A percentile compares a stretch with the other conserved stretches of the same genome.
Evolutionary conservation across 2,888 invertebrate genomes (phyloP).

Genomic region (Ethmia dodecea): DNA sequence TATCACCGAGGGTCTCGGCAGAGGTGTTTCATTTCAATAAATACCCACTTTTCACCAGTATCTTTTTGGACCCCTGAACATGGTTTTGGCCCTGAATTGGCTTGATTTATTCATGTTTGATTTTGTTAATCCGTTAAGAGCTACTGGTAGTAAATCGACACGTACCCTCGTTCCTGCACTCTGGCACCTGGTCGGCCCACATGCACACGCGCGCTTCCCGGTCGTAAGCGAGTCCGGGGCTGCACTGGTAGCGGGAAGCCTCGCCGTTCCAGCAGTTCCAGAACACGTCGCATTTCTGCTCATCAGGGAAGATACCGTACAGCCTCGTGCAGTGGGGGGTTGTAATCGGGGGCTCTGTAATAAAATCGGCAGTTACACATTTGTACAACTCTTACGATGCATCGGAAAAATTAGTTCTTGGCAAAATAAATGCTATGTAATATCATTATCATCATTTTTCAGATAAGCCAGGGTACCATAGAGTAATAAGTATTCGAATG

Average conservation of each 20-base stretch:
- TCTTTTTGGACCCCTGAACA: no score
- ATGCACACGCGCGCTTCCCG: slow-evolving; percentile 95
- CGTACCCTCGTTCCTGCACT: slow-evolving; percentile 93
- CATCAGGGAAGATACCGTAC: slow-evolving; percentile 95
- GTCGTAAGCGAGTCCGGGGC: slow-evolving; percentile 96
- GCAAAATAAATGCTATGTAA: no score
- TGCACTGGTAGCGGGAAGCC: slow-evolving; percentile 95
- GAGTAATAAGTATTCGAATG: no score
- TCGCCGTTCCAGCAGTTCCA: slow-evolving; percentile 99
- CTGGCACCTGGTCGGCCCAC: slow-evolving; percentile 97
- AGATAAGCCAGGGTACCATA: no score
- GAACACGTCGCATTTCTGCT: slow-evolving; percentile 93
- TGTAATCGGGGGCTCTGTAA: slow-evolving; percentile 87
- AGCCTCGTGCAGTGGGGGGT: slow-evolving; percentile 91
- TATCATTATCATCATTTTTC: no score
- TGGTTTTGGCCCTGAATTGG: no score
- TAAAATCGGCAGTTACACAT: slow-evolving; percentile 3
- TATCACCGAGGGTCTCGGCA: no score
- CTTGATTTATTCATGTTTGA: no score
- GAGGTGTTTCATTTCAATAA: no score
- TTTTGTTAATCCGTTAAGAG: no score
- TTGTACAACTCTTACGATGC: not conserved
- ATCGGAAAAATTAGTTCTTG: no score
- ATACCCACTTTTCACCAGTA: no score
- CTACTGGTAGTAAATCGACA: slow-evolving; percentile 18